A percentile compares a stretch with the other conserved stretches of the same genome.
These are phyloP conservation scores for Shargacucullia verbasci DNA, from an alignment of 2,888 invertebrate genomes.

Conservation along the genomic window DNA sequence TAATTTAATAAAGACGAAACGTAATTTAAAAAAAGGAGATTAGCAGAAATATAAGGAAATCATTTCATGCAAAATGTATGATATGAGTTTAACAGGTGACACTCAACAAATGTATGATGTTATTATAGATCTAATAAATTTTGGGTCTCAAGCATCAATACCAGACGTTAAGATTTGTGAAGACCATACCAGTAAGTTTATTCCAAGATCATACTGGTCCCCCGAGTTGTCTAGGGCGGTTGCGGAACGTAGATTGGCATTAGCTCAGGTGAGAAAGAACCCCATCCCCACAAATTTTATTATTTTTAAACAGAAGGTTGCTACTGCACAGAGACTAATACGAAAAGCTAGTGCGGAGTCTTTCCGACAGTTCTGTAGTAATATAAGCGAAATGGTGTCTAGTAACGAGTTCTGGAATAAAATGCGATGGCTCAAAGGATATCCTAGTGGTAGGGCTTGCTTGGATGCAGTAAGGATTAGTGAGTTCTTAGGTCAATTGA, in stretches of 20 bases:
- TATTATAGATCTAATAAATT: slow-evolving; percentile 5
- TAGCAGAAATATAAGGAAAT: slow-evolving; percentile 5
- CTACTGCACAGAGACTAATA: not conserved
- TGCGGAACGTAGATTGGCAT: slow-evolving; percentile 4
- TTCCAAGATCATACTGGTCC: not conserved
- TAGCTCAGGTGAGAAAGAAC: not conserved
- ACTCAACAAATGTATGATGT: slow-evolving; percentile 5
- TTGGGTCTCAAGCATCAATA: not conserved
- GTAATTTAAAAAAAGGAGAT: slow-evolving; percentile 5
- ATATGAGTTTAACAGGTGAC: not conserved
- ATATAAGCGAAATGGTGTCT: not conserved
- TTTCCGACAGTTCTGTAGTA: slow-evolving; percentile 4
- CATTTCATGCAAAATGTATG: not conserved
- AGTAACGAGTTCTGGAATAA: slow-evolving; percentile 1
- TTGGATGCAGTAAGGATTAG: too few relatives aligned
- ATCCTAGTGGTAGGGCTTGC: not conserved
- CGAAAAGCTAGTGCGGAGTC: slow-evolving; percentile 4
- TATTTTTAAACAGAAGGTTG: slow-evolving; percentile 4
- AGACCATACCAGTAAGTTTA: slow-evolving; percentile 1
- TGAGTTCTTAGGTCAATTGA: not conserved
- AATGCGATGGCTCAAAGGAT: slow-evolving; percentile 7
- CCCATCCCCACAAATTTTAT: slow-evolving; percentile 4
- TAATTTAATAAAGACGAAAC: not conserved
- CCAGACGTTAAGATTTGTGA: not conserved
- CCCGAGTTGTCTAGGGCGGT: slow-evolving; percentile 1